Conservation (phyloP, 2,113 vertebrate genomes). For the Paramormyrops kingsleyae region DNA sequence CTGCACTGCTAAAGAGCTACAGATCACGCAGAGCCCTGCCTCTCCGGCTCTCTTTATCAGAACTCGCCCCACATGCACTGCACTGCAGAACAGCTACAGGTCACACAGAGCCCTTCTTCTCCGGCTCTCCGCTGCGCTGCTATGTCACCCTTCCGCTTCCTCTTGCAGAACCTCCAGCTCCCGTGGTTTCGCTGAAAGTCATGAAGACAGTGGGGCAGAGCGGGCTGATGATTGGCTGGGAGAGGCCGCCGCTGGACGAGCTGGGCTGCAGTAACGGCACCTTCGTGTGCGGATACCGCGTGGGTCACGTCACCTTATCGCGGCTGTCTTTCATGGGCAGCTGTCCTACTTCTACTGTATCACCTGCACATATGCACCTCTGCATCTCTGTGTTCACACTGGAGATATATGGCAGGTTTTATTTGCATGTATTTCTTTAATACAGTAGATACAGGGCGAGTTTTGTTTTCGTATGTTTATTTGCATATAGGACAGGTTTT, state of each 20-base stretch:
- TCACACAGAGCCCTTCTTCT: not conserved
- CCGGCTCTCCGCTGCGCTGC: not conserved
- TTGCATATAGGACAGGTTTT: not conserved
- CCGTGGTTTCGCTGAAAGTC: slow-evolving; percentile 48
- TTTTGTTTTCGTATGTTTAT: not conserved
- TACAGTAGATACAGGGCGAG: not conserved
- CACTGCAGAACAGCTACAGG: not conserved
- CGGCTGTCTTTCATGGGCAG: not conserved
- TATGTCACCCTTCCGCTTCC: not conserved
- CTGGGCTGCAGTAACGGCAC: slow-evolving; percentile 55
- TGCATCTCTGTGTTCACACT: not conserved
- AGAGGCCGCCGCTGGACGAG: slow-evolving; percentile 50
- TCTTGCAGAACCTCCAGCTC: slow-evolving; percentile 46
- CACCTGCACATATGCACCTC: not conserved
- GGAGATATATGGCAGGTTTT: not conserved
- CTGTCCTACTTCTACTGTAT: not conserved
- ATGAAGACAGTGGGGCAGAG: slow-evolving; percentile 50
- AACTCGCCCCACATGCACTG: not conserved
- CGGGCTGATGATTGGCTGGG: slow-evolving; percentile 55
- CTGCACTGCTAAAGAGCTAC: not conserved
- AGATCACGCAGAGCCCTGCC: not conserved
- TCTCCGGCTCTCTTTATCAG: not conserved
- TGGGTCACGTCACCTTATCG: slow-evolving; percentile 27
- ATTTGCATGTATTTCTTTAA: not conserved
- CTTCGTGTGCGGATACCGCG: slow-evolving; percentile 57